Base-by-base conservation (phyloP, 1,140 invertebrate genomes). In the Orius insidiosus region DNA sequence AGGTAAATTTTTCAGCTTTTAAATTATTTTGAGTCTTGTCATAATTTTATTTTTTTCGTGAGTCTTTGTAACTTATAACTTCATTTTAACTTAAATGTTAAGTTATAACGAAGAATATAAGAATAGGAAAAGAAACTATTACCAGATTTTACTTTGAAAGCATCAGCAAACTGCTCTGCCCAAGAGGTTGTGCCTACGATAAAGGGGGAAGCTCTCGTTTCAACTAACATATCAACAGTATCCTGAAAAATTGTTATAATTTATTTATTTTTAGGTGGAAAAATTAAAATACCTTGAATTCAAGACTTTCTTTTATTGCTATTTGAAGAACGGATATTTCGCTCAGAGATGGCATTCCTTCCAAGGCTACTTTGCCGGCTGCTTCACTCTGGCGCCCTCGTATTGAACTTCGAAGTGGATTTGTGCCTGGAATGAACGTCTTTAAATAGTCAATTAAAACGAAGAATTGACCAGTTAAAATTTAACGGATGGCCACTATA, bases 101-200 rank as follows among this genome's bases (percentile, higher is more conserved):
- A 24, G 24, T 24, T 24, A 24, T 24, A 24, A 24, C 24, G 24
- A 24, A 24, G 24, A 24, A 7, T 48, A 48, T 14, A 54, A 45
- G 42, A n/a, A 50, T 11, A 24, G 24, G 24, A 24, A n/a, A 24
- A 24, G 24, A 24, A 24, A 24, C 24, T 24, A 32, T 37, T 67
- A 78, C 92, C 92, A 60, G 88, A 74, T 57, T 79, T 90, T 14
- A 98, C 90, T 3, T 88, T 93, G 46, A 98, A 66, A 7, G 93
- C 95, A 64, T 96, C 93, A 54, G 86, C 70, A 61, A 98, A 98
- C 66, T 98, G 94, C 63, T 98, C 94, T 64, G 84, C 89, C 95
- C 95, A 98, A 0, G 90, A 93, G 10, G 86, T 92, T 11, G 93
- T 94, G 24, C 49, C 51, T 7, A 56, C 47, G 10, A 52, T 48